phyloP scores from a whole-genome alignment of 2,888 invertebrate species.

The Pollenia labialis region DNA sequence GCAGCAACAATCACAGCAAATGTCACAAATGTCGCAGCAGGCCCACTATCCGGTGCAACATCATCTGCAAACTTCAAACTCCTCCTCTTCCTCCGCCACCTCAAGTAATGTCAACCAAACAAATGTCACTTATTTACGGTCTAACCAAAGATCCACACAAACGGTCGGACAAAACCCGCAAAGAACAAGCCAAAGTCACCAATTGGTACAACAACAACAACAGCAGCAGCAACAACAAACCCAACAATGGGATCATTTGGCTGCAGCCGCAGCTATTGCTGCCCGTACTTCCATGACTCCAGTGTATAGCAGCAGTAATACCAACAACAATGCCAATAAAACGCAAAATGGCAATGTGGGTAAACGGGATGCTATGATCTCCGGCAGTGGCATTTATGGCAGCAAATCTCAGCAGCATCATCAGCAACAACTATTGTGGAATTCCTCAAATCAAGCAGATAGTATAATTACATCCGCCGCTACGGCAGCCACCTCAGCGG shows the following conservation, averaged over 20 bases:
- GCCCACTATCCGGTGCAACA: slow-evolving; percentile 80
- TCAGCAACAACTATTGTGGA: slow-evolving; percentile 76
- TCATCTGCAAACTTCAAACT: slow-evolving; percentile 75
- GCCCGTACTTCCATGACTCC: slow-evolving; percentile 79
- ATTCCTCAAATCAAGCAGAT: slow-evolving; percentile 78
- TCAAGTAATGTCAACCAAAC: slow-evolving; percentile 38
- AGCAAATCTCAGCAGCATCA: slow-evolving; percentile 78
- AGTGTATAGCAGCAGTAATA: slow-evolving; percentile 61
- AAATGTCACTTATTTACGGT: slow-evolving; percentile 40
- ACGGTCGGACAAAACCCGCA: slow-evolving; percentile 77
- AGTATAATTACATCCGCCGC: slow-evolving; percentile 74
- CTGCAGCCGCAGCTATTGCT: slow-evolving; percentile 80
- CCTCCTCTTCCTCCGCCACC: neutral
- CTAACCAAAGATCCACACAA: slow-evolving; percentile 75
- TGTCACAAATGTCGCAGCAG: slow-evolving; percentile 83
- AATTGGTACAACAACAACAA: slow-evolving; percentile 75
- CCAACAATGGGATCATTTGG: slow-evolving; percentile 82
- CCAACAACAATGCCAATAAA: slow-evolving; percentile 43
- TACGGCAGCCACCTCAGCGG: slow-evolving; percentile 74
- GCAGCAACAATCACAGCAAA: slow-evolving; percentile 78
- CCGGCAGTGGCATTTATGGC: slow-evolving; percentile 81
- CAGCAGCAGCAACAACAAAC: slow-evolving; percentile 75
- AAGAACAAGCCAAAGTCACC: slow-evolving; percentile 80
- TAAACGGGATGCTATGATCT: slow-evolving; percentile 84
- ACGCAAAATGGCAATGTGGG: slow-evolving; percentile 77